A percentile compares a stretch with the other conserved stretches of the same genome.
phyloP scores from a whole-genome alignment of 2,797 vertebrate genomes.

The Catostomus latipinnis region DNA sequence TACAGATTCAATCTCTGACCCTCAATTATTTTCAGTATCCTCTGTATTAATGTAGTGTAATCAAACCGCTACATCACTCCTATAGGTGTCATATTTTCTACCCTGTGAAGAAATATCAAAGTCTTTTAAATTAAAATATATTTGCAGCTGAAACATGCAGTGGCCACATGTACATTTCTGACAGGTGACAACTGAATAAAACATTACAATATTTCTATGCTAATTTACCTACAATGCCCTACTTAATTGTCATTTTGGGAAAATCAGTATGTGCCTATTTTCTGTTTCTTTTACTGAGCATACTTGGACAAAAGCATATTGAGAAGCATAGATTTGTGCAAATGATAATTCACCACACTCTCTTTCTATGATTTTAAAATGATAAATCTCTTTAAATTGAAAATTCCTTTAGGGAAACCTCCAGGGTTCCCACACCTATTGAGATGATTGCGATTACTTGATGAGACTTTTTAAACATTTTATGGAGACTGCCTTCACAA shows the following conservation, averaged over 20 bases:
- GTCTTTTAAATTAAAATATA: too few relatives aligned
- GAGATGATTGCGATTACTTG: too few relatives aligned
- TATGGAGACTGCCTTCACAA: too few relatives aligned
- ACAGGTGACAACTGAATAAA: too few relatives aligned
- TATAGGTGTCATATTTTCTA: background rate
- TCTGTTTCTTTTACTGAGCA: background rate
- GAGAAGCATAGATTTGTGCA: background rate
- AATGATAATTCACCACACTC: background rate
- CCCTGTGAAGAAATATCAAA: background rate
- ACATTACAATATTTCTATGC: too few relatives aligned
- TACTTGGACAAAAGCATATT: background rate
- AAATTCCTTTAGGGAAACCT: conserved; percentile 50
- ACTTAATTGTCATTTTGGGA: background rate
- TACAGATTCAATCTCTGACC: background rate
- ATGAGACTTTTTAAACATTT: too few relatives aligned
- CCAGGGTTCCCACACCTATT: too few relatives aligned
- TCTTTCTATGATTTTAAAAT: conserved; percentile 13
- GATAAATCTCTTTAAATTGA: conserved; percentile 59
- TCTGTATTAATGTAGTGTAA: conserved; percentile 4
- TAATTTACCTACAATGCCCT: background rate
- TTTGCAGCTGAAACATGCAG: too few relatives aligned
- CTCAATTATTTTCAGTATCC: too few relatives aligned
- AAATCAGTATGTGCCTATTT: background rate
- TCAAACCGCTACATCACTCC: background rate
- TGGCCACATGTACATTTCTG: too few relatives aligned